Conservation (phyloP, 2,797 vertebrate genomes). For the Aphelocoma californica region DNA sequence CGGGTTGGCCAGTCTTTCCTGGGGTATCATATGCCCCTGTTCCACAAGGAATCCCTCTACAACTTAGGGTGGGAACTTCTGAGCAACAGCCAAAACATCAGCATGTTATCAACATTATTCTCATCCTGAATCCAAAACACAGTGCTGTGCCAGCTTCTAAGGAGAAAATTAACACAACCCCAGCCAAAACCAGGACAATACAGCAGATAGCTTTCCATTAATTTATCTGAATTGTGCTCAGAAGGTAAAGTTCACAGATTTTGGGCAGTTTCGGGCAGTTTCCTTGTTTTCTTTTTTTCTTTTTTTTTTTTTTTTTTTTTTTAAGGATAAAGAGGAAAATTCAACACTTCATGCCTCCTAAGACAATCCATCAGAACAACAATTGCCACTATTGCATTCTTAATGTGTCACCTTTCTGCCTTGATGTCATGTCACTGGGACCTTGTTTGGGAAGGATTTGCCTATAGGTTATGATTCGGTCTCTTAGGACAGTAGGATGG, state of each 20-base stretch:
- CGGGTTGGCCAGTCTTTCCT: too few relatives aligned
- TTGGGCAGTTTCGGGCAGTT: background rate
- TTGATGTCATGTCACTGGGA: background rate
- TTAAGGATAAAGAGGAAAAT: background rate
- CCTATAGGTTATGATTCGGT: background rate
- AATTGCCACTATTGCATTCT: background rate
- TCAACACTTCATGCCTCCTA: background rate
- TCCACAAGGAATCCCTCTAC: too few relatives aligned
- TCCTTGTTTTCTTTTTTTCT: background rate
- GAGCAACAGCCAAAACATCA: background rate
- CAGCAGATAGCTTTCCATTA: background rate
- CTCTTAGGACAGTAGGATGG: background rate
- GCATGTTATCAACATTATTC: background rate
- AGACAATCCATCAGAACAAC: background rate
- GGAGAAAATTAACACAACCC: background rate
- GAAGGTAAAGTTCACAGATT: background rate
- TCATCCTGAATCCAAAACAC: background rate
- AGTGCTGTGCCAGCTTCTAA: background rate
- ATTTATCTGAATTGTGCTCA: background rate
- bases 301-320: background rate
- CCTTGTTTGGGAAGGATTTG: background rate
- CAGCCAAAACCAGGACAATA: background rate
- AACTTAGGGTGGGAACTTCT: background rate
- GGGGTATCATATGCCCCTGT: too few relatives aligned
- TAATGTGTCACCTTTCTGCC: background rate